Conservation (phyloP, 2,888 invertebrate genomes). For the Leptopilina myrica region DNA sequence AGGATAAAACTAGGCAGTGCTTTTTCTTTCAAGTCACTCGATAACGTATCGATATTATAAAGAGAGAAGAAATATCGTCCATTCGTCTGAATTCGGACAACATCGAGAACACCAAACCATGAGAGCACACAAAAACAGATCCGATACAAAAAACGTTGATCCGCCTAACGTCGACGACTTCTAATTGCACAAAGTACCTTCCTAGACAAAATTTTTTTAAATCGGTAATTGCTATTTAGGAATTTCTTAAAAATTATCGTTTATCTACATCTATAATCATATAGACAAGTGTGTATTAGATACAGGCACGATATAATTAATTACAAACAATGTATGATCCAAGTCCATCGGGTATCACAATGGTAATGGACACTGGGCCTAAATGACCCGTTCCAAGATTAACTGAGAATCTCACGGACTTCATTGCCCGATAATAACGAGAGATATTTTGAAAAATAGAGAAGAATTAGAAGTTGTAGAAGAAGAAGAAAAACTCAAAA, state of each 20-base stretch:
- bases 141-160: slow-evolving; percentile 56
- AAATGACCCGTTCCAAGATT: slow-evolving; percentile 52
- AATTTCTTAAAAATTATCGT: slow-evolving; percentile 64
- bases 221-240: slow-evolving; percentile 60
- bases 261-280: slow-evolving; percentile 54
- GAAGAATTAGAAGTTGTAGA: slow-evolving; percentile 26
- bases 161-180: slow-evolving; percentile 61
- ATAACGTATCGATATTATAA: slow-evolving; percentile 14
- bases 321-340: slow-evolving; percentile 72
- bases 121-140: slow-evolving; percentile 61
- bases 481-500: slow-evolving; percentile 56
- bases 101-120: slow-evolving; percentile 65
- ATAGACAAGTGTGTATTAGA: slow-evolving; percentile 71
- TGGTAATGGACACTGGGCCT: slow-evolving; percentile 61
- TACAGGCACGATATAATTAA: slow-evolving; percentile 75
- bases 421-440: slow-evolving; percentile 61
- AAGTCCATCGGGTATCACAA: slow-evolving; percentile 72
- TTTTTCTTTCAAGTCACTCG: not conserved
- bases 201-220: slow-evolving; percentile 53
- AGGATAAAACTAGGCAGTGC: not conserved
- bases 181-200: slow-evolving; percentile 67
- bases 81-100: slow-evolving; percentile 45
- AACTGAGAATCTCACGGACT: slow-evolving; percentile 62
- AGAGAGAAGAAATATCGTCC: slow-evolving; percentile 54
- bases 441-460: slow-evolving; percentile 17